Percentiles rank a stretch among this genome's conserved stretches.
Evolutionary conservation across 2,797 vertebrate genomes (phyloP).

Genomic region (Prionace glauca): DNA sequence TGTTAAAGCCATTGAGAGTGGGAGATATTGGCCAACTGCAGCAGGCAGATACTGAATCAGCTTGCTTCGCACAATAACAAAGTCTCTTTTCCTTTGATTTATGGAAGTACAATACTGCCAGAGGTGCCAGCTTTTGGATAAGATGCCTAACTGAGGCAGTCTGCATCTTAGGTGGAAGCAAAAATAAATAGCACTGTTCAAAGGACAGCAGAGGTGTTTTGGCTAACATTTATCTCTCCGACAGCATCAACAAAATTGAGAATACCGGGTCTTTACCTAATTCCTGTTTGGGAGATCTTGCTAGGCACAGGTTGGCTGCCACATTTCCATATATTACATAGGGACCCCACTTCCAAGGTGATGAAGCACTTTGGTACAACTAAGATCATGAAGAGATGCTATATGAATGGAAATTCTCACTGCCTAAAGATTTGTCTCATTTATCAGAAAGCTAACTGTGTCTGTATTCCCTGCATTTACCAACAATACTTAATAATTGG

Average conservation of each 20-base stretch:
- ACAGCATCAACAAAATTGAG: not conserved
- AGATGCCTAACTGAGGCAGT: not conserved
- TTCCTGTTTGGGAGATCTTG: not conserved
- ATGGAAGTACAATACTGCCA: not conserved
- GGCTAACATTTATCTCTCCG: not conserved
- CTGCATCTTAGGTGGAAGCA: not conserved
- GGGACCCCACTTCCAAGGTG: not conserved
- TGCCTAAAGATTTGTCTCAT: not conserved
- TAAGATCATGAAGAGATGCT: not conserved
- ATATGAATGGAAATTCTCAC: not conserved
- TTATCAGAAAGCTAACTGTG: not conserved
- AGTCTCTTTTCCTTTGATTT: not conserved
- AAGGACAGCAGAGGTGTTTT: not conserved
- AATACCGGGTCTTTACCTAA: not conserved
- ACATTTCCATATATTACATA: not conserved
- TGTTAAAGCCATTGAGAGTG: not conserved
- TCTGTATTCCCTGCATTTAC: not conserved
- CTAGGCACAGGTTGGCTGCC: not conserved
- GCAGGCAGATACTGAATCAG: not conserved
- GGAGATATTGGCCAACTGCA: not conserved
- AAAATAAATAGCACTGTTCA: not conserved
- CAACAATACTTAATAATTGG: not conserved
- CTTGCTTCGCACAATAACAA: not conserved
- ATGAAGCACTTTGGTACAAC: not conserved
- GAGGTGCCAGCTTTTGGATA: not conserved